Base-by-base conservation (phyloP, 2,888 invertebrate genomes). In the Drosophila atroscutellata region DNA sequence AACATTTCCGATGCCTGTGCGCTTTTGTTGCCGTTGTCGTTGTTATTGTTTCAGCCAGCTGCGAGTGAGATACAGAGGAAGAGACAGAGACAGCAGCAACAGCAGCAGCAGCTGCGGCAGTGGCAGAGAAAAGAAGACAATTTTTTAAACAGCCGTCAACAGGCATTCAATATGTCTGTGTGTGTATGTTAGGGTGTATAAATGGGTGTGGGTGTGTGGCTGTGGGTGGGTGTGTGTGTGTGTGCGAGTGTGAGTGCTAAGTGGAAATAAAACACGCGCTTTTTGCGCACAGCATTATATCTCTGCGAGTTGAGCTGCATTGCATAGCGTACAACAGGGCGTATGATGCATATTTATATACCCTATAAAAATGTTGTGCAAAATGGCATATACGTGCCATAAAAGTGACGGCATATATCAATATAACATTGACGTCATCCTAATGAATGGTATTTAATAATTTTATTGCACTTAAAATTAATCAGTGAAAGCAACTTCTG, bases 1-100 rank as follows among this genome's bases (percentile, higher is more conserved):
- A 92, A 91, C 92, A 91, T 92, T 91, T 91, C 91, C 91, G 92
- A 91, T 91, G 90, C 90, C 90, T 85, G 80, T 73, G 79, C 70
- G 85, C 87, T 83, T 83, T 83, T 80, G 81, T 77, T 81, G 68
- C 70, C 62, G 71, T 72, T 79, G 88, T 72, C 83, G 80, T 77
- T 85, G 88, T 88, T 85, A 88, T 85, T 85, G 88, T 85, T 85
- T 80, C 77, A 86, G 60, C 30, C 55, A 81, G 83, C 82, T 80
- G 62, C 73, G 52, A 52, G 59, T 64, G 64, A 51, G 56, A 39
- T 50, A 54, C 32, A 60, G 61, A 42, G 70, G 72, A 47, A 68
- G 47, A 52, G 64, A 58, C 65, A 65, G 52, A 18, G 18, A 49
- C 11, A 36, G 18, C 32, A 13, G 26, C n/a, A 50, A 20, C 18